Base-by-base conservation (phyloP, 2,888 invertebrate genomes). In the Campoletis raptor region DNA sequence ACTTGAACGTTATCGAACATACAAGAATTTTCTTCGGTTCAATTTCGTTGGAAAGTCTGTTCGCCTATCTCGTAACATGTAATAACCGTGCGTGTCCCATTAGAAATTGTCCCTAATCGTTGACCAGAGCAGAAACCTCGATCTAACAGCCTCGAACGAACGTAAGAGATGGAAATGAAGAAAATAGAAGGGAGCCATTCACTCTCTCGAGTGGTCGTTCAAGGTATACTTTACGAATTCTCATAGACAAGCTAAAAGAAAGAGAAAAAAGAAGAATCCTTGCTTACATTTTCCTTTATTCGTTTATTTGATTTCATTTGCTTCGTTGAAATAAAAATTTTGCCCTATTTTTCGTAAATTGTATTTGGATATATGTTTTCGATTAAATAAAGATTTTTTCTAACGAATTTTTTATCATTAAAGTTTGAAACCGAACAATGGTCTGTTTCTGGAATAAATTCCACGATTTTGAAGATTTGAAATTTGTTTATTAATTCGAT, bases 81-180 rank as follows among this genome's bases (percentile, higher is more conserved):
- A 73, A 81, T 77, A 72, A 37, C 15, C 66, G 37, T 37, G 61
- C 37, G 40, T 78, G 61, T 82, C 78, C 85, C 81, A 82, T 85
- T 85, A 78, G 81, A 85, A 79, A 85, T 82, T 74, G 81, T 78
- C 74, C 74, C 81, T 69, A 70, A 81, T 74, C 81, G 81, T 81
- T 81, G 77, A 74, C 73, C 76, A 76, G 67, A 48, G 21, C 64
- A 54, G 81, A 67, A 72, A 52, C 40, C 77, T 21, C 57, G 21
- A 36, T 67, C 48, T 48, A 42, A 61, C 76, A 76, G 37, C 66
- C 77, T 67, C 77, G 77, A 57, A 48, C 73, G 48, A 69, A 54
- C 42, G 36, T n/a, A 77, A 42, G 24, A 66, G 24, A 74, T 85
- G 40, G 52, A 85, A 81, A 81, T 74, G 45, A 70, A 77, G 81